Evolutionary conservation across 2,888 invertebrate species (phyloP).

Genomic region (Gandaritis pyraliata): DNA sequence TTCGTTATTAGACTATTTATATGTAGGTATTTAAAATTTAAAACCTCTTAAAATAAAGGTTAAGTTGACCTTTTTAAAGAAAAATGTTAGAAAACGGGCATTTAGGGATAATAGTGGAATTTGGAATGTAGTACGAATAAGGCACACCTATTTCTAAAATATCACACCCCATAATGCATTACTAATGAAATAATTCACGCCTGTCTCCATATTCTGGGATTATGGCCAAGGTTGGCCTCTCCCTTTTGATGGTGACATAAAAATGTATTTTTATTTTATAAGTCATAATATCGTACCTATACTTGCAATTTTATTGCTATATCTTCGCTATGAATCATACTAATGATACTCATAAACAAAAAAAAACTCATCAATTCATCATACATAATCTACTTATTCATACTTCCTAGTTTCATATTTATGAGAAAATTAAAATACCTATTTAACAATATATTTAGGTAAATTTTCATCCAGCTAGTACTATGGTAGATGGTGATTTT

Average conservation of each 20-base stretch:
- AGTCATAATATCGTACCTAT: conserved; percentile 30
- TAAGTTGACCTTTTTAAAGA: too few species aligned
- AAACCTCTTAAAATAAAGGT: too few species aligned
- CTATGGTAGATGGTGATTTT: too few species aligned
- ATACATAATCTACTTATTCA: not conserved
- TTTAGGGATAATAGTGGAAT: too few species aligned
- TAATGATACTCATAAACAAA: not conserved
- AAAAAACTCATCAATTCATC: too few species aligned
- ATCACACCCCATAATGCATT: conserved; percentile 3
- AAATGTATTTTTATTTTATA: conserved; percentile 41
- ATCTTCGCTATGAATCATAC: conserved; percentile 1
- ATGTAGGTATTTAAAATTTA: too few species aligned
- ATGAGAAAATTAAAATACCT: too few species aligned
- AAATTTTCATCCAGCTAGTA: too few species aligned
- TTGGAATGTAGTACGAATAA: too few species aligned
- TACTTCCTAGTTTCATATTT: not conserved
- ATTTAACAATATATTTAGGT: too few species aligned
- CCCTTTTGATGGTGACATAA: conserved; percentile 46
- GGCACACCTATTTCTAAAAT: not conserved
- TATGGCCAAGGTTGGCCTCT: conserved; percentile 50
- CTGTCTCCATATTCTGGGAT: conserved; percentile 35
- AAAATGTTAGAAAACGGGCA: too few species aligned
- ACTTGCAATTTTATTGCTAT: conserved; percentile 36
- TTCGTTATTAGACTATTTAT: too few species aligned
- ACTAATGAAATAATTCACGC: conserved; percentile 40